Evolutionary conservation across 2,113 vertebrate genomes (phyloP).

Genomic region (Cebus imitator): DNA sequence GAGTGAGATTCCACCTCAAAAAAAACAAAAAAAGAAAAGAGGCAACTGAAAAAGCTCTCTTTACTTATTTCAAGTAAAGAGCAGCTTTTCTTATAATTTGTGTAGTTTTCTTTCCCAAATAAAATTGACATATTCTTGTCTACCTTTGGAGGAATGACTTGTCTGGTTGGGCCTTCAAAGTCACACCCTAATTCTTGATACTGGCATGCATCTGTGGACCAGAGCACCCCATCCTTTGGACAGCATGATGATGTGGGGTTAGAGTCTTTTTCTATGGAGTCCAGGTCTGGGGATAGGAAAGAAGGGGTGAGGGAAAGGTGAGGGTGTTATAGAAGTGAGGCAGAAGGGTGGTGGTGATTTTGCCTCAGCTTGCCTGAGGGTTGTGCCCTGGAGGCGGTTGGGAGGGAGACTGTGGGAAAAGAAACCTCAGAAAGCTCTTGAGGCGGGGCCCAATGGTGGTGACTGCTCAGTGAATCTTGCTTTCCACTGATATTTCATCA

Average conservation of each 20-base stretch:
- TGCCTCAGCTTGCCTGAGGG: background rate
- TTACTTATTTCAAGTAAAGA: background rate
- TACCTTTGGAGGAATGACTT: background rate
- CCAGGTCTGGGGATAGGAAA: background rate
- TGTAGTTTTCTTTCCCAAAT: background rate
- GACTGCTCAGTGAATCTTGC: background rate
- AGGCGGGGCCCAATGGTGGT: background rate
- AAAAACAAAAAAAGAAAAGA: too few relatives aligned
- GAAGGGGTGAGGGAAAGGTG: background rate
- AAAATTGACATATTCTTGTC: background rate
- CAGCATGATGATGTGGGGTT: background rate
- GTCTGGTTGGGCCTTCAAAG: background rate
- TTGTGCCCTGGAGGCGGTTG: background rate
- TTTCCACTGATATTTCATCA: background rate
- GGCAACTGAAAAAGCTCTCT: background rate
- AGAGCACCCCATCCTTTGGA: background rate
- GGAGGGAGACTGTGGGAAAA: background rate
- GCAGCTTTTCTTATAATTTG: constrained; percentile 1
- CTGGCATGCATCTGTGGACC: background rate
- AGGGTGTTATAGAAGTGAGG: background rate
- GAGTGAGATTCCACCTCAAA: too few relatives aligned
- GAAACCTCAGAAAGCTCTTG: background rate
- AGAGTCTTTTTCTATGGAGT: background rate
- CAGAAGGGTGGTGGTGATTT: background rate
- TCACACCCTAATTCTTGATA: background rate